These are phyloP conservation scores for Bombus balteatus DNA, from an alignment of 1,140 invertebrate genomes.

Conservation along the genomic window DNA sequence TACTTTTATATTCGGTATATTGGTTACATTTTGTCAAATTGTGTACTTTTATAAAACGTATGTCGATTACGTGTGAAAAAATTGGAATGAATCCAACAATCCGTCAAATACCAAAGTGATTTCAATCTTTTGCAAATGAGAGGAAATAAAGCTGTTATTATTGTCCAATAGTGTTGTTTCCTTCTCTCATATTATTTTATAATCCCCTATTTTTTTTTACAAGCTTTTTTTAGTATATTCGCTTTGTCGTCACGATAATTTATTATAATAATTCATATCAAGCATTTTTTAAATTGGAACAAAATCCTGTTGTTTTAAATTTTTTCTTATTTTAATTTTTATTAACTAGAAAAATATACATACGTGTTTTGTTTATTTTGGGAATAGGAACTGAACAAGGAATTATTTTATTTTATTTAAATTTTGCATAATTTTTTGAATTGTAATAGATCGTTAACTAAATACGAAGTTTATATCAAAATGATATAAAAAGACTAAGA, in stretches of 20 bases:
- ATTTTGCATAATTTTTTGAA: neutral
- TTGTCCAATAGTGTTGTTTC: conserved; percentile 19
- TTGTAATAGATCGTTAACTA: too few species aligned
- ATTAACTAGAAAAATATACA: neutral
- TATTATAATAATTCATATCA: neutral
- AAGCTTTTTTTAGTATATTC: neutral
- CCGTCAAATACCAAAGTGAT: conserved; percentile 54
- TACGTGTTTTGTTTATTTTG: neutral
- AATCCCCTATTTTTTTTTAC: neutral
- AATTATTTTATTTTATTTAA: neutral
- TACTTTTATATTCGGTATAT: neutral
- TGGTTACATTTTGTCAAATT: neutral
- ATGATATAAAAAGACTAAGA: too few species aligned
- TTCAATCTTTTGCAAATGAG: conserved; percentile 44
- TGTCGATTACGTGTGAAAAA: neutral
- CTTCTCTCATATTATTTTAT: neutral
- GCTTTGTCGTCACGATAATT: neutral
- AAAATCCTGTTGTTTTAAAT: neutral
- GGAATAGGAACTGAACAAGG: neutral
- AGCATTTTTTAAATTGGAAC: neutral
- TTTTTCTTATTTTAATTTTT: neutral
- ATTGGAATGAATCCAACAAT: conserved; percentile 18
- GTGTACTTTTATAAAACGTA: neutral
- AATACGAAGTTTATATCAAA: too few species aligned
- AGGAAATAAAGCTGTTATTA: conserved; percentile 63